These are phyloP conservation scores for Thalassophryne amazonica DNA, from an alignment of 2,797 vertebrate species.

Conservation along the genomic window DNA sequence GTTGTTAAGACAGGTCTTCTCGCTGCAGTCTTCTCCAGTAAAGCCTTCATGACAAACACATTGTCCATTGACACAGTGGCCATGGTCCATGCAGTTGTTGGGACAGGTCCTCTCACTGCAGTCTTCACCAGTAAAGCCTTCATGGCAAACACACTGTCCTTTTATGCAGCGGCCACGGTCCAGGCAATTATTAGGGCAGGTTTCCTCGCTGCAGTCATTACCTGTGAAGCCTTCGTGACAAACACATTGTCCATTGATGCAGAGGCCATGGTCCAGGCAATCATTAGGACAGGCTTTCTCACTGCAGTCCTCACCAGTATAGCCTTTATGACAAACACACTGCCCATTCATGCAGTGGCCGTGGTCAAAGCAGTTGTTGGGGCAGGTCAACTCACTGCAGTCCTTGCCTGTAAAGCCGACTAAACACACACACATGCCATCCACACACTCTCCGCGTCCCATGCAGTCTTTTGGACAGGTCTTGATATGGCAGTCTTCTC, in stretches of 20 bases:
- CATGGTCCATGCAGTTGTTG: constrained; percentile 79
- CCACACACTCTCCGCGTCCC: constrained; percentile 80
- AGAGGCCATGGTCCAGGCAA: constrained; percentile 84
- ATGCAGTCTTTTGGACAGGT: constrained; percentile 86
- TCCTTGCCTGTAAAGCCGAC: constrained; percentile 79
- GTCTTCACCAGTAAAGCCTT: constrained; percentile 57
- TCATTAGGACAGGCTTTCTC: constrained; percentile 85
- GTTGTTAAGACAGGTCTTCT: constrained; percentile 83
- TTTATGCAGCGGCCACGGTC: constrained; percentile 76
- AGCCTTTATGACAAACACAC: constrained; percentile 87
- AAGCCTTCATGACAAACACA: constrained; percentile 83
- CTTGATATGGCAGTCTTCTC: constrained; percentile 81
- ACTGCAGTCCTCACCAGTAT: constrained; percentile 81
- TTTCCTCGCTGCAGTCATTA: constrained; percentile 78
- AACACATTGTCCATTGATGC: constrained; percentile 76
- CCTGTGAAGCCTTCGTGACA: constrained; percentile 85
- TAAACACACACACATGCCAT: constrained; percentile 84
- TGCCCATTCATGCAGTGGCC: constrained; percentile 84
- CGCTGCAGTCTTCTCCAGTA: constrained; percentile 79
- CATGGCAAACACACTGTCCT: constrained; percentile 75
- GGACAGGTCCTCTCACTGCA: constrained; percentile 82
- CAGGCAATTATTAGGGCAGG: constrained; percentile 85
- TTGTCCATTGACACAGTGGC: constrained; percentile 79
- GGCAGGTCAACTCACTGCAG: constrained; percentile 85
- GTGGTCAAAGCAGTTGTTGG: constrained; percentile 76